phyloP scores from a whole-genome alignment of 2,888 invertebrate genomes.

The Zeuzera pyrina region DNA sequence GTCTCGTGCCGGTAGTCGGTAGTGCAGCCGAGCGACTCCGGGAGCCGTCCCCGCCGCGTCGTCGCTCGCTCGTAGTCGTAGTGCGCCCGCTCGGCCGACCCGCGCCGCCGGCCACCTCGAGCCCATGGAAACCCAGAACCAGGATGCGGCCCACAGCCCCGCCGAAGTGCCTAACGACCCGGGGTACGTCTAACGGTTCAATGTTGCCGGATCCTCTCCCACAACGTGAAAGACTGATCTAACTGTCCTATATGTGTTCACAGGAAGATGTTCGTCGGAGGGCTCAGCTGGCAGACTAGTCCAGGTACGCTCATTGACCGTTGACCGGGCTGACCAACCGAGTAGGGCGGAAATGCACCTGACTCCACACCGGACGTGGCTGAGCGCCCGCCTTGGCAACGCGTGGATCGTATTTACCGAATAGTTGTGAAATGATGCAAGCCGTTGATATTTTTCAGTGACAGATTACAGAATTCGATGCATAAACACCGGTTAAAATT shows the following conservation, averaged over 20 bases:
- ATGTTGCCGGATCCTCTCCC: conserved; percentile 7
- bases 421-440: conserved; percentile 29
- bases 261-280: conserved; percentile 99
- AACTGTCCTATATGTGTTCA: conserved; percentile 75
- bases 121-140: conserved; percentile 83
- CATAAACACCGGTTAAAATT: conserved; percentile 63
- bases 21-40: conserved; percentile 77
- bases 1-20: conserved; percentile 83
- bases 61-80: conserved; percentile 75
- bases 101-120: conserved; percentile 54
- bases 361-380: conserved; percentile 41
- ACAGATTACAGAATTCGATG: conserved; percentile 34
- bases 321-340: conserved; percentile 38
- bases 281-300: conserved; percentile 99
- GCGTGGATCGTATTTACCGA: conserved; percentile 28
- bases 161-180: conserved; percentile 96
- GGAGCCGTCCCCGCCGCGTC: conserved; percentile 75
- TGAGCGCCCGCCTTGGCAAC: conserved; percentile 31
- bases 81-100: conserved; percentile 60
- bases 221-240: conserved; percentile 21
- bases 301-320: conserved; percentile 84
- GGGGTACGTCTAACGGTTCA: conserved; percentile 76
- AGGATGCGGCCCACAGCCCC: conserved; percentile 87
- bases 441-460: conserved; percentile 43
- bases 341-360: conserved; percentile 49